Conservation (phyloP, 2,797 vertebrate species). For the Halcyon badia region DNA sequence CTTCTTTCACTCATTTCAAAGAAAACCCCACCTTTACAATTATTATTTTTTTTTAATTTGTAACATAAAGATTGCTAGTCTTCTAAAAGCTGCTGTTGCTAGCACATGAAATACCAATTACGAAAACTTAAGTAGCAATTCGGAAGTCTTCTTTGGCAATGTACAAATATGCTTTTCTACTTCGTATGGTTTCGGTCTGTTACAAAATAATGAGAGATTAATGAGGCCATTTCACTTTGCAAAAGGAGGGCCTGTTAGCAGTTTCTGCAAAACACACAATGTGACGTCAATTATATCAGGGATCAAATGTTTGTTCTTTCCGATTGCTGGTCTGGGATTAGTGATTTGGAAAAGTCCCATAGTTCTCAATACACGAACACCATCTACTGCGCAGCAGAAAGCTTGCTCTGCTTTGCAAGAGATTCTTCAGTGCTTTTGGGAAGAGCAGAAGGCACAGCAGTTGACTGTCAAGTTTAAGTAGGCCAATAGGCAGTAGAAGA, state of each 20-base stretch:
- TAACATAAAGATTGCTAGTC: background rate
- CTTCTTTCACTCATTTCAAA: background rate
- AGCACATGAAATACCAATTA: background rate
- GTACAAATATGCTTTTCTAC: background rate
- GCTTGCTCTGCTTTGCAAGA: background rate
- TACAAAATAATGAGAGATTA: background rate
- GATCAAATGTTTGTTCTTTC: conserved; percentile 40
- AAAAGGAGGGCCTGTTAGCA: conserved; percentile 5
- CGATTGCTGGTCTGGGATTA: background rate
- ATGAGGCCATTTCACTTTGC: background rate
- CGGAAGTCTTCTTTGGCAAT: background rate
- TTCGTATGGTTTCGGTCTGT: background rate
- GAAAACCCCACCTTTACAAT: background rate
- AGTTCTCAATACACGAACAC: background rate
- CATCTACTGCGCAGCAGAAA: background rate
- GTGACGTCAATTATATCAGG: background rate
- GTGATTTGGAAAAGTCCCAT: background rate
- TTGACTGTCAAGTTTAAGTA: background rate
- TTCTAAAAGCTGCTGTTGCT: background rate
- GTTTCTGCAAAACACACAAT: background rate
- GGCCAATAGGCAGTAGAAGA: background rate
- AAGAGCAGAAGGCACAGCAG: background rate
- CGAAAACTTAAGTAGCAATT: background rate
- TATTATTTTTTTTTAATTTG: background rate
- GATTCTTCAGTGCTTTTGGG: background rate